Evolutionary conservation across 2,113 vertebrate species (phyloP).

Genomic region (Pimephales promelas): DNA sequence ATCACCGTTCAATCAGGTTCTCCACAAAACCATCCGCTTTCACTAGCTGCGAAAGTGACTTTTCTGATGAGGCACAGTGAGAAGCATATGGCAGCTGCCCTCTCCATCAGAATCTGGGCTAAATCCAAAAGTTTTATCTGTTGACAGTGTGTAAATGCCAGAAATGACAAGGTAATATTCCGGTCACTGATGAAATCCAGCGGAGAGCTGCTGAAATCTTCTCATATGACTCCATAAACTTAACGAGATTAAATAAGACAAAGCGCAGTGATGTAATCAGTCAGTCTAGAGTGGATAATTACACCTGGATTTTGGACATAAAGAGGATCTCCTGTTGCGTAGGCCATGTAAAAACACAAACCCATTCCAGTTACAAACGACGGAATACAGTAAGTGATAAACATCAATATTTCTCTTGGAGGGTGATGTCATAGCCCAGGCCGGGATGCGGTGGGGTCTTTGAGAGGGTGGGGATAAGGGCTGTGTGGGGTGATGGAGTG

Average conservation of each 20-base stretch:
- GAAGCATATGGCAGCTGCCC: conserved; percentile 53
- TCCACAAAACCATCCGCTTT: background rate
- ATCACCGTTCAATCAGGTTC: background rate
- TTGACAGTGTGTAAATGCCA: conserved; percentile 50
- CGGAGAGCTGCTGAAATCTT: conserved; percentile 23
- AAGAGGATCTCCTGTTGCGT: background rate
- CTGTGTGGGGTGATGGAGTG: conserved; percentile 37
- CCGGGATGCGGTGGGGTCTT: background rate
- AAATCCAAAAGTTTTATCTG: conserved; percentile 48
- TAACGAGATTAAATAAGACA: background rate
- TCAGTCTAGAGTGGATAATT: background rate
- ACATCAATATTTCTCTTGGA: conserved; percentile 4
- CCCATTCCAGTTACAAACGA: background rate
- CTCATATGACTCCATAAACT: conserved; percentile 13
- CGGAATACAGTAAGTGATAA: background rate
- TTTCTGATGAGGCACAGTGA: conserved; percentile 41
- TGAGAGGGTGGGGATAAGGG: conserved; percentile 1
- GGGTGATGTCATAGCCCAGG: conserved; percentile 38
- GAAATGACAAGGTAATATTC: conserved; percentile 49
- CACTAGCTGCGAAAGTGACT: conserved; percentile 23
- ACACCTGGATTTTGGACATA: conserved; percentile 20
- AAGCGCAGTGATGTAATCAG: background rate
- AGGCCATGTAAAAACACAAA: background rate
- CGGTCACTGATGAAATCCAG: conserved; percentile 50
- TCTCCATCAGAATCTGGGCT: conserved; percentile 57